Base-by-base conservation (phyloP, 23 tunicate species). In the Trididemnum miniatum region DNA sequence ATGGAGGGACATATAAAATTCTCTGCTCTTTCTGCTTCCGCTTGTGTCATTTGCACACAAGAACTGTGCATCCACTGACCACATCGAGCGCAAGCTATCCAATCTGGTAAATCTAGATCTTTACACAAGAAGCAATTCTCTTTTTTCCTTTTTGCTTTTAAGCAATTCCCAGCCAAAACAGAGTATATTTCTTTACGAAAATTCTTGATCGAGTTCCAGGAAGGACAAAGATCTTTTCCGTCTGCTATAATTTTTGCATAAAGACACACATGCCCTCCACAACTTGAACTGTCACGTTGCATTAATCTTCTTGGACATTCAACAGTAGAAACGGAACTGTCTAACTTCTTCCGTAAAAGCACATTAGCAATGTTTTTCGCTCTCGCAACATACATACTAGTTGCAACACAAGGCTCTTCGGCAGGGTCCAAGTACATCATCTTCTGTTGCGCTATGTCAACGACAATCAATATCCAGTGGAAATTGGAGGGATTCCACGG, bases 381-480 rank as follows among this genome's bases (percentile, higher is more conserved):
- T 20, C 18, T 71, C 7, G 31, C 28, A 22, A 82, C 85, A 38
- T 7, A 29, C 1, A 18, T 23, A 44, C 34, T 36, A 64, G 35
- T 9, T 20, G 20, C 64, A 1, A 22, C 36, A 5, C 31, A 71
- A 26, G 39, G 9, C 27, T 32, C 23, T 30, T 49, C n/a, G 20
- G 5, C 26, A 2, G 85, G 85, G 35, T 82, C 85, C 18, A 82
- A 29, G 26, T 82, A 82, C 37, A 82, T 28, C 35, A 82, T 27
- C 26, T 27, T 71, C 4, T 34, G 23, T 25, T 50, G 37, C 4
- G n/a, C n/a, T 1, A 82, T 30, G 40, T 82, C 85, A 26, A 82
- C 79, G 2, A 65, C 85, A 4, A 82, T 35, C 64, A 82, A 37
- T 1, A 82, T 71, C 85, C 85, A 82, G 65, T 82, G 85, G 35